These are phyloP conservation scores for Pelochelys cantorii DNA, from an alignment of 2,797 vertebrate genomes.

Conservation along the genomic window DNA sequence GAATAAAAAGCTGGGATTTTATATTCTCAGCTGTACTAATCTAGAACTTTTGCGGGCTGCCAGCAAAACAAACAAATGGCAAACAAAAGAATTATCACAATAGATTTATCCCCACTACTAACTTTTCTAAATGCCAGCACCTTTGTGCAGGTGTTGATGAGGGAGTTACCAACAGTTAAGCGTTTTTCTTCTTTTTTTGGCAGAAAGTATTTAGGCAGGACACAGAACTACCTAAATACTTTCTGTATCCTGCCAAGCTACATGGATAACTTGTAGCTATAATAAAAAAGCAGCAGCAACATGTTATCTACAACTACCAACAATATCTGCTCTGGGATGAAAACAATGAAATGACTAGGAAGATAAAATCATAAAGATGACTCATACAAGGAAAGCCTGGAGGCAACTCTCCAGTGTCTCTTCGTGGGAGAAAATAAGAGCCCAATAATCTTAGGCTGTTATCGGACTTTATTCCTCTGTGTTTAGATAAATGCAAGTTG, in stretches of 20 bases:
- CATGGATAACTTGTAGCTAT: not conserved
- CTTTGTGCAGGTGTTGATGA: not conserved
- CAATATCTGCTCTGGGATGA: not conserved
- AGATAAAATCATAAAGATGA: constrained; percentile 32
- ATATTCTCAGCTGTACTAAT: constrained; percentile 5
- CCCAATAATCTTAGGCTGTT: constrained; percentile 6
- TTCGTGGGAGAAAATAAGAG: constrained; percentile 2
- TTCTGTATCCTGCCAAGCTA: constrained; percentile 21
- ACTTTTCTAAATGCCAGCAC: not conserved
- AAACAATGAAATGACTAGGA: constrained; percentile 3
- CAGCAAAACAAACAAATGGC: constrained; percentile 1
- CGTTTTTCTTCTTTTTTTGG: not conserved
- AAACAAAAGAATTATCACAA: not conserved
- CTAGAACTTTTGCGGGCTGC: not conserved
- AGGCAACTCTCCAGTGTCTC: not conserved
- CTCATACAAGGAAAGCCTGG: constrained; percentile 15
- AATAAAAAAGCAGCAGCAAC: not conserved
- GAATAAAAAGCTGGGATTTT: constrained; percentile 49
- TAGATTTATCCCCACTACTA: not conserved
- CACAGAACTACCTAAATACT: not conserved
- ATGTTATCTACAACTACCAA: not conserved
- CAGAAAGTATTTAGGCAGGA: constrained; percentile 19
- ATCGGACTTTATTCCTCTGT: constrained; percentile 23
- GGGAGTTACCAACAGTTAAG: not conserved
- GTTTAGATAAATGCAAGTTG: constrained; percentile 38